Conservation (phyloP, 2,888 invertebrate species). For the Drosophila neotestacea region DNA sequence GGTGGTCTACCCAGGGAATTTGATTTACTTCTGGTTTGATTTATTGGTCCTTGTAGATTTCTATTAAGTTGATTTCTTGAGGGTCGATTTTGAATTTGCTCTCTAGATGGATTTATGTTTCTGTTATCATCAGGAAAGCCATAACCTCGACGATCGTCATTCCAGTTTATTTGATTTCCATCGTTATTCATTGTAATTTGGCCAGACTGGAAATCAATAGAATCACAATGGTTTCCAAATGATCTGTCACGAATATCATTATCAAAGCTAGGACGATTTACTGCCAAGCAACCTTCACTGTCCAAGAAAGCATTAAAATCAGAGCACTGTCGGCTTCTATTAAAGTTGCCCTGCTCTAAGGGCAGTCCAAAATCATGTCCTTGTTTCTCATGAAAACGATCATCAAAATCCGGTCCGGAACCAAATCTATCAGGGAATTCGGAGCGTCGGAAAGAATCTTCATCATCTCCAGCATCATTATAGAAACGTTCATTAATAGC, state of each 20-base stretch:
- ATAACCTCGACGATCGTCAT: neutral
- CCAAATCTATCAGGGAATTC: neutral
- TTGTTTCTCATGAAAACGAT: neutral
- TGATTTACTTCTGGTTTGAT: neutral
- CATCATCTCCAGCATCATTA: neutral
- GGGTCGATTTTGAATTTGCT: neutral
- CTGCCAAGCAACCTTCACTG: neutral
- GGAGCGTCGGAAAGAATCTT: neutral
- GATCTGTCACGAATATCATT: slow-evolving; percentile 10
- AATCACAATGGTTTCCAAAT: neutral
- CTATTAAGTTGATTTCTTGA: neutral
- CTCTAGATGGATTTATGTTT: neutral
- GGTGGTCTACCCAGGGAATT: neutral
- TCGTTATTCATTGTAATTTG: neutral
- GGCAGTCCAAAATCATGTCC: neutral
- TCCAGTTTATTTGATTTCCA: slow-evolving; percentile 8
- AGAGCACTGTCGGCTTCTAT: slow-evolving; percentile 7
- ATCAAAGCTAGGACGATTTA: slow-evolving; percentile 6
- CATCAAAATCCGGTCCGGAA: neutral
- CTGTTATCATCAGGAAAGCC: neutral
- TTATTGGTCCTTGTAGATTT: neutral
- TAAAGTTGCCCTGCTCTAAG: neutral
- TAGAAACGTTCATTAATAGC: neutral
- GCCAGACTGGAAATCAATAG: neutral
- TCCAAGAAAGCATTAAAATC: slow-evolving; percentile 21